These are phyloP conservation scores for Petrolisthes cinctipes DNA, from an alignment of 2,888 invertebrate genomes.

Conservation along the genomic window DNA sequence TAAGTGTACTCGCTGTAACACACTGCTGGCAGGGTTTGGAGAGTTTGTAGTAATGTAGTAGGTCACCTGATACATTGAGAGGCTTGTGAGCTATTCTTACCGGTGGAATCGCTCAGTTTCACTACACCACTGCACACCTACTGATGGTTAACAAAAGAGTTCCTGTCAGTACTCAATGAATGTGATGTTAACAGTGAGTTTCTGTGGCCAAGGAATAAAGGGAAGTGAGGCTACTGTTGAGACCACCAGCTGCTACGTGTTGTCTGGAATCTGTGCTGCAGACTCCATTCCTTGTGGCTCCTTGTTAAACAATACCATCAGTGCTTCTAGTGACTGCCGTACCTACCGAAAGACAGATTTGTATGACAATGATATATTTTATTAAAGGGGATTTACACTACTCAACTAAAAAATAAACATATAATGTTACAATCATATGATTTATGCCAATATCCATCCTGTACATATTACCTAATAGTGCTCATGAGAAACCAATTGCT, in stretches of 20 bases:
- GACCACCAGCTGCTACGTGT: constrained; percentile 50
- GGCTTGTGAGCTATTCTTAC: no score
- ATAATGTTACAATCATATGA: no score
- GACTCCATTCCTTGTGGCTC: constrained; percentile 26
- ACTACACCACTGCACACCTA: no score
- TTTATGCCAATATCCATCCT: no score
- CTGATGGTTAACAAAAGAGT: no score
- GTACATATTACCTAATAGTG: no score
- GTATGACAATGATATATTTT: neutral
- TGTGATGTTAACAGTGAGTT: neutral
- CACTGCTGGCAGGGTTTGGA: neutral
- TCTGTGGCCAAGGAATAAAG: neutral
- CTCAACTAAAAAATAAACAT: no score
- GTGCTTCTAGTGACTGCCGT: constrained; percentile 55
- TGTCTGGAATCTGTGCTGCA: constrained; percentile 54
- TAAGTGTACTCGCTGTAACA: constrained; percentile 10
- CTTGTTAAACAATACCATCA: constrained; percentile 56
- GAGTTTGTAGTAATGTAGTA: neutral
- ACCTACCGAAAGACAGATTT: constrained; percentile 36
- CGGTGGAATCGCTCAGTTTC: no score
- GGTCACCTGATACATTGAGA: neutral
- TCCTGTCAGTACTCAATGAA: no score
- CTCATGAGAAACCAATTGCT: no score
- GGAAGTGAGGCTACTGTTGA: neutral
- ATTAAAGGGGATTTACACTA: no score